These are phyloP conservation scores for Cydia fagiglandana DNA, from an alignment of 1,140 invertebrate species.

Conservation along the genomic window DNA sequence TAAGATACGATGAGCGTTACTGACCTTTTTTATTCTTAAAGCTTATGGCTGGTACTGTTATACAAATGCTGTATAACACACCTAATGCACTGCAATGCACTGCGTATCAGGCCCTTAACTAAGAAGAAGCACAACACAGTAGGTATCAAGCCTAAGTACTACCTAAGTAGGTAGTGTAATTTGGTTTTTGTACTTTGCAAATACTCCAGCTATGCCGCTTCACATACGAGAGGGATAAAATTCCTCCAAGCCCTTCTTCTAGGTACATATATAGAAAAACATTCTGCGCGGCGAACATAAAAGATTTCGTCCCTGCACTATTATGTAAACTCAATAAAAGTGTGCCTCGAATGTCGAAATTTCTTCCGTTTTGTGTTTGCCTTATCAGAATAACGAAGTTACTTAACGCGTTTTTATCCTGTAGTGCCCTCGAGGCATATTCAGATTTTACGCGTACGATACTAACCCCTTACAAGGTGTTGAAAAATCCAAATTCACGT, in stretches of 20 bases:
- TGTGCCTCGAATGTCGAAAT: not conserved
- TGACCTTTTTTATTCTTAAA: too few species aligned
- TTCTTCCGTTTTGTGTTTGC: conserved; percentile 5
- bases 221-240: not conserved
- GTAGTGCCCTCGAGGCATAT: not conserved
- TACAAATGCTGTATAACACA: too few species aligned
- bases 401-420: conserved; percentile 27
- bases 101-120: too few species aligned
- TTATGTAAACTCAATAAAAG: conserved; percentile 11
- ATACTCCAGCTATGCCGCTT: too few species aligned
- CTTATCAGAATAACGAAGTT: conserved; percentile 27
- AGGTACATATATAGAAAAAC: not conserved
- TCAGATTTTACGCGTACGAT: not conserved
- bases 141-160: too few species aligned
- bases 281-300: not conserved
- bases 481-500: too few species aligned
- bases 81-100: too few species aligned
- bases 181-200: too few species aligned
- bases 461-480: not conserved
- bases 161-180: too few species aligned
- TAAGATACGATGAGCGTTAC: too few species aligned
- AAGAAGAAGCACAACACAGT: too few species aligned
- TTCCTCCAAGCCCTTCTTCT: not conserved
- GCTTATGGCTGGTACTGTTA: too few species aligned
- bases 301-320: not conserved